Conservation (phyloP, 2,797 vertebrate species). For the Rhadinocentrus ornatus region DNA sequence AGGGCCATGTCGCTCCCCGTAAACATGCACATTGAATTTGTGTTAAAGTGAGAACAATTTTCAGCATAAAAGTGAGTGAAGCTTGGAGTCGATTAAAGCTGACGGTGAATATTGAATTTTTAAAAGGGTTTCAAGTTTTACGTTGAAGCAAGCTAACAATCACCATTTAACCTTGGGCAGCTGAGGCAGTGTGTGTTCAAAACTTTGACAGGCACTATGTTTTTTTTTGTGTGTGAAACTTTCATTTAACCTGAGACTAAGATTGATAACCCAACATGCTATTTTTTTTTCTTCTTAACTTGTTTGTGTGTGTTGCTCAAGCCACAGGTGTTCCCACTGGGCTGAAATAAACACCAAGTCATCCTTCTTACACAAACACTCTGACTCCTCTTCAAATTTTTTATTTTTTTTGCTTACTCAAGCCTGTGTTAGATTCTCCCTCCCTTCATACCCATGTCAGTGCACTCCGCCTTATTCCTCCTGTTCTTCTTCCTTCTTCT, state of each 20-base stretch:
- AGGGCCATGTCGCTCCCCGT: background rate
- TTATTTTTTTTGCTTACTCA: conserved; percentile 15
- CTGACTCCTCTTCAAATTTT: background rate
- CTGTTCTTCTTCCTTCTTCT: conserved; percentile 12
- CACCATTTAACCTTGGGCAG: background rate
- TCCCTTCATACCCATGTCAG: conserved; percentile 46
- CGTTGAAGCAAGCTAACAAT: conserved; percentile 1
- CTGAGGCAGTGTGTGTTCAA: background rate
- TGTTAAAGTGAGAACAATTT: background rate
- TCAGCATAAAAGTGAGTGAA: background rate
- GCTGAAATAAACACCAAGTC: conserved; percentile 37
- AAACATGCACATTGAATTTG: background rate
- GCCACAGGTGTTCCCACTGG: conserved; percentile 43
- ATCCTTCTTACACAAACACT: conserved; percentile 41
- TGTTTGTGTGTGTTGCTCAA: conserved; percentile 26
- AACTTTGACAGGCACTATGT: background rate
- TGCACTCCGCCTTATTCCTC: conserved; percentile 10
- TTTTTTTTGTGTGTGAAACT: background rate
- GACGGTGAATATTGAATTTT: background rate
- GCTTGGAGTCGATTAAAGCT: background rate
- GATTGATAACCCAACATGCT: conserved; percentile 37
- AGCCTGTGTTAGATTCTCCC: conserved; percentile 11
- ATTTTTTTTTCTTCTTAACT: conserved; percentile 28
- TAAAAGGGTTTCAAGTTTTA: background rate
- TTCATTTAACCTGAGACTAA: conserved; percentile 23